Evolutionary conservation across 1,140 invertebrate species (phyloP).

Genomic region (Arctopsyche grandis): DNA sequence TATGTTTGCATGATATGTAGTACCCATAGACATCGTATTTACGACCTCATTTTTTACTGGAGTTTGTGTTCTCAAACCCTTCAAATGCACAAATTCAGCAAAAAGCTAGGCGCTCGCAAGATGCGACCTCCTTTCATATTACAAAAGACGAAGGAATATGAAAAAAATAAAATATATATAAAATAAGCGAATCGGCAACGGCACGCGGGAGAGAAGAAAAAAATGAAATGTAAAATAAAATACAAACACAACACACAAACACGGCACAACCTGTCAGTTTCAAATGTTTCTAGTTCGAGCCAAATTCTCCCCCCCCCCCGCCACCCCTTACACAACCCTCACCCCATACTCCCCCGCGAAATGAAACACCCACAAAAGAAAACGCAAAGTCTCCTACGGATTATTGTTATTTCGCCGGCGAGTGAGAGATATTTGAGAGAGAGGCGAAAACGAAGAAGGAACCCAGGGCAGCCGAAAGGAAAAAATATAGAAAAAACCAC

Average conservation of each 20-base stretch:
- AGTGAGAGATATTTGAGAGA: neutral
- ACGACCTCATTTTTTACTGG: no score
- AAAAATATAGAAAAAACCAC: constrained; percentile 22
- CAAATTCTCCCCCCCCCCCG: neutral
- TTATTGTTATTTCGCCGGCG: constrained; percentile 37
- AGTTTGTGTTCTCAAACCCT: neutral
- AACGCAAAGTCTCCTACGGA: constrained; percentile 37
- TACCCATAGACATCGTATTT: no score
- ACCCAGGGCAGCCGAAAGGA: neutral
- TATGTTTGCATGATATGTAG: no score
- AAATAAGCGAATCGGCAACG: no score
- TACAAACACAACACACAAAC: neutral
- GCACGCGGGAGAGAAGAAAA: neutral
- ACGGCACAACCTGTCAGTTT: constrained; percentile 32
- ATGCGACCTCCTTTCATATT: constrained; percentile 3
- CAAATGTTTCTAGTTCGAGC: constrained; percentile 35
- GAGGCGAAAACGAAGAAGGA: neutral
- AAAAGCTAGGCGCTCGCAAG: neutral
- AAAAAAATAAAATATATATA: neutral
- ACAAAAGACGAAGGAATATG: neutral
- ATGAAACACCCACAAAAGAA: constrained; percentile 20
- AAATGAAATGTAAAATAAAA: constrained; percentile 1
- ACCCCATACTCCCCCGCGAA: neutral
- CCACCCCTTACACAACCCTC: no score
- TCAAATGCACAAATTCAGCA: constrained; percentile 1